Evolutionary conservation across 2,797 vertebrate species (phyloP).

Genomic region (Neopelma chrysocephalum): DNA sequence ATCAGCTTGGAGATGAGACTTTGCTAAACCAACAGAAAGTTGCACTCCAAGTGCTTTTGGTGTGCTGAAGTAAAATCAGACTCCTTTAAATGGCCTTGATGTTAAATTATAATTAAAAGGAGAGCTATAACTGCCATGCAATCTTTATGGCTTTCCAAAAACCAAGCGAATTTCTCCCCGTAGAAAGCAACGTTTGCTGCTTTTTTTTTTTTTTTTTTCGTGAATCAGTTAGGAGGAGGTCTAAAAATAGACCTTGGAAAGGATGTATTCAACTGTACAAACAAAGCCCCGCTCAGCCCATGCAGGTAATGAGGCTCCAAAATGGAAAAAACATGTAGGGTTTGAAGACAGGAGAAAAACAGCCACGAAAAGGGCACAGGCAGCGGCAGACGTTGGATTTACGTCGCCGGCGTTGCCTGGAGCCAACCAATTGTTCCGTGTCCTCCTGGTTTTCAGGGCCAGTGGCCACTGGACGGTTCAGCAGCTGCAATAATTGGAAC

Average conservation of each 20-base stretch:
- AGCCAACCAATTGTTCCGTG: background rate
- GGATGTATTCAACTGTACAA: slow-evolving; percentile 62
- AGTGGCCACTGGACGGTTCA: background rate
- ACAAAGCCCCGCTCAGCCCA: slow-evolving; percentile 42
- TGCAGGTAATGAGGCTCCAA: slow-evolving; percentile 56
- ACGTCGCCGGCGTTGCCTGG: background rate
- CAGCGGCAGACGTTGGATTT: background rate
- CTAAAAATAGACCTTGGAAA: slow-evolving; percentile 65
- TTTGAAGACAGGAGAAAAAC: background rate
- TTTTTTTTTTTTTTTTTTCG: background rate
- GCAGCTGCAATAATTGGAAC: background rate
- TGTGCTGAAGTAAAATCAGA: background rate
- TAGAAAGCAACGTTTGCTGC: slow-evolving; percentile 14
- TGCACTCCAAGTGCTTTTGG: background rate
- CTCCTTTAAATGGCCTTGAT: background rate
- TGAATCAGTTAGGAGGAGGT: background rate
- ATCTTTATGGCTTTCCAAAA: background rate
- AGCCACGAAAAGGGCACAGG: background rate
- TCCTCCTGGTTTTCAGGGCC: background rate
- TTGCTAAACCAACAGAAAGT: slow-evolving; percentile 9
- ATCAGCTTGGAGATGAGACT: background rate
- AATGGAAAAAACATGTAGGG: slow-evolving; percentile 33
- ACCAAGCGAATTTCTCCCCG: background rate
- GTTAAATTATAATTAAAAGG: slow-evolving; percentile 6
- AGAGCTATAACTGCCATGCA: background rate